Evolutionary conservation across 37 sponge, comb jelly and placozoan species (phyloP).

Genomic region (Beroe forskalii): DNA sequence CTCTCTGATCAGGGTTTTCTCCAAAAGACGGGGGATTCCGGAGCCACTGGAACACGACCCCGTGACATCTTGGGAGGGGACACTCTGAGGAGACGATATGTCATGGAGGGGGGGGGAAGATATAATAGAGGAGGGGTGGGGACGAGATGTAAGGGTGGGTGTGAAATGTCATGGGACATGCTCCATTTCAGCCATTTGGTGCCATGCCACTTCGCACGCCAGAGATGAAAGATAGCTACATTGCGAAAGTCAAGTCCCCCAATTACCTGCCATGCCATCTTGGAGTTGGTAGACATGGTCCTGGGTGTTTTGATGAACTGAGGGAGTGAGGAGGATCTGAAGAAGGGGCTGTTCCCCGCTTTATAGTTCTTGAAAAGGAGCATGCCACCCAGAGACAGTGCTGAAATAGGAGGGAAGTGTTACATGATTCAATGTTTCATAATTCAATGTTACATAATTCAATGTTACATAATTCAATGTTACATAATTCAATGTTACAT

Average conservation of each 20-base stretch:
- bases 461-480: too few relatives aligned
- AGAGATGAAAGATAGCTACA: too few relatives aligned
- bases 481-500: too few relatives aligned
- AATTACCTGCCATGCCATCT: conserved; percentile 6
- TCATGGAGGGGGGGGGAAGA: not conserved
- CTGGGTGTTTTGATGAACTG: conserved; percentile 17
- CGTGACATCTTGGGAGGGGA: conserved; percentile 37
- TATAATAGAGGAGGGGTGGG: not conserved
- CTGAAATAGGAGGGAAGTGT: conserved; percentile 9
- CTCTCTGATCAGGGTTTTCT: conserved; percentile 55
- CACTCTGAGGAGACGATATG: conserved; percentile 22
- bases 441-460: too few relatives aligned
- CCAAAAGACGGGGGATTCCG: conserved; percentile 16
- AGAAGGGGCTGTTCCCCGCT: not conserved
- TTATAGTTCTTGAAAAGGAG: not conserved
- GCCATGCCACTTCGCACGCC: too few relatives aligned
- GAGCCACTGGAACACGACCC: conserved; percentile 56
- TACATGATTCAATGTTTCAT: too few relatives aligned
- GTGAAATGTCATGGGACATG: too few relatives aligned
- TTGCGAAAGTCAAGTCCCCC: too few relatives aligned
- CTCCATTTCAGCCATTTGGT: too few relatives aligned
- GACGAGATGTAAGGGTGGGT: too few relatives aligned
- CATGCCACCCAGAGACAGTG: not conserved
- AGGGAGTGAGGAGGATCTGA: not conserved
- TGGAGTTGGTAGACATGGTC: not conserved